Conservation (phyloP, 2,888 invertebrate species). For the Cephus runcator region DNA sequence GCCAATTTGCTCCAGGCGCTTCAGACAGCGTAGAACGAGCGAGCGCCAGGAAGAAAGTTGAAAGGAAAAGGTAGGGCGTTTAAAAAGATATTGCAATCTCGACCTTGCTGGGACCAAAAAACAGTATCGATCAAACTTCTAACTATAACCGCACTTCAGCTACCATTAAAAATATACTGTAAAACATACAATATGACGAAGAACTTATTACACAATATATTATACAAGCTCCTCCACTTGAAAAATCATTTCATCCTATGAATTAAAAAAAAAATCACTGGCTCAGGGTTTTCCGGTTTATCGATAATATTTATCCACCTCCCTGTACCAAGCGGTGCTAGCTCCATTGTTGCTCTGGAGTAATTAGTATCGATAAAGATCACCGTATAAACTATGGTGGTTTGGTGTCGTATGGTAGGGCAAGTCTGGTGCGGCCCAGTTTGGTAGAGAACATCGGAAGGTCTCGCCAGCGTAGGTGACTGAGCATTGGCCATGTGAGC, state of each 20-base stretch:
- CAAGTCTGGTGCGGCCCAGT: not conserved
- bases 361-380: slow-evolving; percentile 19
- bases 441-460: not conserved
- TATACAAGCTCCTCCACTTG: not conserved
- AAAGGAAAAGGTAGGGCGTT: not conserved
- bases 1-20: not conserved
- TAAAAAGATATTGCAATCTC: not conserved
- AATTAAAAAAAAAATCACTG: not conserved
- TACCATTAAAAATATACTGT: not conserved
- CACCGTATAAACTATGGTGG: slow-evolving; percentile 6
- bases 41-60: not conserved
- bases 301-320: not conserved
- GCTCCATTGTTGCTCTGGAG: not conserved
- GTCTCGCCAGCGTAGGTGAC: not conserved
- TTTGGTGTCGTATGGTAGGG: not conserved
- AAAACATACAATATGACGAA: no score
- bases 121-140: not conserved
- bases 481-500: slow-evolving; percentile 37
- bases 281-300: not conserved
- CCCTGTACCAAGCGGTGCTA: not conserved
- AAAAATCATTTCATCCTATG: not conserved
- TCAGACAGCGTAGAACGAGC: not conserved
- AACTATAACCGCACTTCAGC: not conserved
- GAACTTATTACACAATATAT: no score
- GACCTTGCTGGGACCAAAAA: not conserved